Evolutionary conservation across 2,797 vertebrate species (phyloP).

Genomic region (Betta splendens): DNA sequence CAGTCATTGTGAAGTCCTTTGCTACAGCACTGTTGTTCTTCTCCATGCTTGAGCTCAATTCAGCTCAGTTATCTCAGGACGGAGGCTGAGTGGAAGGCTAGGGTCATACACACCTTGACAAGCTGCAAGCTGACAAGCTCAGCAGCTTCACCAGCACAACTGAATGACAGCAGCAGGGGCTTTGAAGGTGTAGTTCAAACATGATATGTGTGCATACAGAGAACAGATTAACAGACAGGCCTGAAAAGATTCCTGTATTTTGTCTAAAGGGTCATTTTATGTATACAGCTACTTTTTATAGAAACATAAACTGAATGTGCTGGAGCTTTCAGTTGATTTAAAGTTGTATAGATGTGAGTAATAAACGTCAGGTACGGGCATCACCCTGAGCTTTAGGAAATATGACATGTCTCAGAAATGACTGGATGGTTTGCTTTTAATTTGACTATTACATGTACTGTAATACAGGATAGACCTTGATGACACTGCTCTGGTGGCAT

Average conservation of each 20-base stretch:
- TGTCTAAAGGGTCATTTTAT: background rate
- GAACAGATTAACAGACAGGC: background rate
- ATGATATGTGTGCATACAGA: background rate
- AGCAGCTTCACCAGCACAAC: constrained; percentile 12
- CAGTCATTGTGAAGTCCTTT: background rate
- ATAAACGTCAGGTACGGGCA: too few species aligned
- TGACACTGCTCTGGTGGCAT: background rate
- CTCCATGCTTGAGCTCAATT: background rate
- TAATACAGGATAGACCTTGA: too few species aligned
- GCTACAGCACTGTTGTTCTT: background rate
- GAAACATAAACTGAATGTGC: background rate
- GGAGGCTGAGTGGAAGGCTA: constrained; percentile 8
- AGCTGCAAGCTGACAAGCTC: constrained; percentile 19
- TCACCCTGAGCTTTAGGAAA: background rate
- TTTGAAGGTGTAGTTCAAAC: background rate
- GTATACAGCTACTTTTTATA: background rate
- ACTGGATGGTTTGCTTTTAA: too few species aligned
- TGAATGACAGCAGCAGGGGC: constrained; percentile 7
- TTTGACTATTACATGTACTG: too few species aligned
- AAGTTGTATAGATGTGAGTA: too few species aligned
- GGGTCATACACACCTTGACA: constrained; percentile 19
- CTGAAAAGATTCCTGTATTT: too few species aligned
- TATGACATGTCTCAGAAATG: too few species aligned
- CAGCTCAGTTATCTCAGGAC: constrained; percentile 2
- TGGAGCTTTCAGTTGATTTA: background rate